Evolutionary conservation across 1,140 invertebrate genomes (phyloP).

Genomic region (Apis dorsata): DNA sequence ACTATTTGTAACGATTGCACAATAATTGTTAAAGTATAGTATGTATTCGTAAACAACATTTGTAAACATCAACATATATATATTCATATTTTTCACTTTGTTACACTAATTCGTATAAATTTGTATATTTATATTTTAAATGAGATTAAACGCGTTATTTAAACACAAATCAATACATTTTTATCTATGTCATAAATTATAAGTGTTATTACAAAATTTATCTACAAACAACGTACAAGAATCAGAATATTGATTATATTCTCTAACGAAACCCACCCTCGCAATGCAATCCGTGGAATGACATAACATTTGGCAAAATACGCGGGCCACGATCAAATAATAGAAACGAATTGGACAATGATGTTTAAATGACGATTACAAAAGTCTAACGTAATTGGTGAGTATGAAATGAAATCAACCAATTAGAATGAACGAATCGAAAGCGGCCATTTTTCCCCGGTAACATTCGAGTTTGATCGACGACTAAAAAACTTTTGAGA

Average conservation of each 20-base stretch:
- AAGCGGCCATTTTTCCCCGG: slow-evolving; percentile 5
- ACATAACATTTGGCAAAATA: slow-evolving; percentile 41
- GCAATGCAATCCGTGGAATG: not conserved
- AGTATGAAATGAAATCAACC: not conserved
- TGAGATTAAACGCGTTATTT: not conserved
- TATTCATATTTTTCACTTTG: not conserved
- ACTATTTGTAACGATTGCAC: too few relatives aligned
- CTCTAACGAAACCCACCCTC: not conserved
- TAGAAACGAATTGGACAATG: not conserved
- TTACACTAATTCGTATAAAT: not conserved
- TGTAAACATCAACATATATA: not conserved
- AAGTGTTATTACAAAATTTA: not conserved
- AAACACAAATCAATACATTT: not conserved
- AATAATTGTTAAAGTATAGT: not conserved
- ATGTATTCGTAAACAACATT: not conserved
- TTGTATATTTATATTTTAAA: not conserved
- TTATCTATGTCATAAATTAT: not conserved
- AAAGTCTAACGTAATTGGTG: slow-evolving; percentile 3
- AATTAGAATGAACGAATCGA: slow-evolving; percentile 5
- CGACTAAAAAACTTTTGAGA: not conserved
- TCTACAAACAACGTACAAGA: not conserved
- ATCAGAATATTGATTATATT: slow-evolving; percentile 26
- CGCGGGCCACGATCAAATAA: slow-evolving; percentile 15
- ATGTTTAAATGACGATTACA: not conserved
- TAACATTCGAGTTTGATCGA: slow-evolving; percentile 1